A percentile compares a stretch with the other conserved stretches of the same genome.
Evolutionary conservation across 2,888 invertebrate species (phyloP).

Genomic region (Caenorhabditis doughertyi): DNA sequence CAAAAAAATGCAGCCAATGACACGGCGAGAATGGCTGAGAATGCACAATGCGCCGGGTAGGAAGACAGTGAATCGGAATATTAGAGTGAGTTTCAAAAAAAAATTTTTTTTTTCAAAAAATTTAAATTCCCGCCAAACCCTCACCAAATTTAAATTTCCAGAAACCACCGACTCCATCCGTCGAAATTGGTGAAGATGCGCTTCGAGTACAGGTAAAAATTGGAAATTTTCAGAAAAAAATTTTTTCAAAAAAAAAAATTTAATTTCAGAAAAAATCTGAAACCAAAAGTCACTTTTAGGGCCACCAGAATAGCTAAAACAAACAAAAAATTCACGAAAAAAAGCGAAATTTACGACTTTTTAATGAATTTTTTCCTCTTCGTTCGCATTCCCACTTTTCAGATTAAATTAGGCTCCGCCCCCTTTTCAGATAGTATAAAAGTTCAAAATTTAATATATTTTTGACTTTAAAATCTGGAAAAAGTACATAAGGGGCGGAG

Average conservation of each 20-base stretch:
- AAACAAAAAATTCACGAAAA: not conserved
- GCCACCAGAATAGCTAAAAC: not conserved
- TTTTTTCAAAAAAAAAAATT: not conserved
- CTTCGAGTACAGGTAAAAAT: slow-evolving; percentile 3
- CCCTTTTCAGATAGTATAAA: not conserved
- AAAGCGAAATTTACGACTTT: slow-evolving; percentile 31
- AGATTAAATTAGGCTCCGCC: not conserved
- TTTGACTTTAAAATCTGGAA: not conserved
- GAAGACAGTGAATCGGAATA: too few species aligned
- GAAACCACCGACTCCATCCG: not conserved
- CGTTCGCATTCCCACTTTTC: not conserved
- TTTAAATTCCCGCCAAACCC: too few species aligned
- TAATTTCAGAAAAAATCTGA: not conserved
- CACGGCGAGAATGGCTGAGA: too few species aligned
- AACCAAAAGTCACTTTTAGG: not conserved
- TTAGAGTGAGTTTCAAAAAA: too few species aligned
- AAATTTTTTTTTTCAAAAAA: too few species aligned
- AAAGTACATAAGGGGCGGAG: too few species aligned
- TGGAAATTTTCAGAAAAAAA: too few species aligned
- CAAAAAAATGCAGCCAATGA: too few species aligned
- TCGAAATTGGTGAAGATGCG: slow-evolving; percentile 3
- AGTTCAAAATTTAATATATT: not conserved
- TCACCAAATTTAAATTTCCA: not conserved
- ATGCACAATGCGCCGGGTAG: too few species aligned
- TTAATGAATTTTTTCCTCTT: slow-evolving; percentile 8